Evolutionary conservation across 1,140 invertebrate species (phyloP), one percentile per base, ranked within the genome.

Genomic region (Nasonia longicornis): DNA sequence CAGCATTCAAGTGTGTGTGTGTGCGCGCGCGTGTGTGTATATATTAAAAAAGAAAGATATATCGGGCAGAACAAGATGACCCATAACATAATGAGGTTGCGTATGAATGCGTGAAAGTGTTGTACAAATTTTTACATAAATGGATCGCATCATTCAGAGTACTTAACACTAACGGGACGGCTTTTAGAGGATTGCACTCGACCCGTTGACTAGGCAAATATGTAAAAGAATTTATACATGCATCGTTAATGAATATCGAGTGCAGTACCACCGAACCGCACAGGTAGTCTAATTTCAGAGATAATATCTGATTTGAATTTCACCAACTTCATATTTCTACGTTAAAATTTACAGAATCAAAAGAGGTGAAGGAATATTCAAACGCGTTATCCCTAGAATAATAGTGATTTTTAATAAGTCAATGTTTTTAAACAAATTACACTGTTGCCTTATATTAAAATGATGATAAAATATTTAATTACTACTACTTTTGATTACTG

Each of bases 181-280:
- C 52, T 29, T 77, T 79, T 81, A 85, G 58, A 82, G 75, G 79
- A 87, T 84, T 86, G 83, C 82, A 85, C 83, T 72, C 83, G 81
- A 81, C 79, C 84, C 86, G 82, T 87, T 88, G 86, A 87, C 87
- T 88, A 87, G 87, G 83, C 84, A 77, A 85, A 84, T 86, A 81
- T 75, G 45, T 71, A 81, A 81, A 48, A 82, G 76, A 79, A 85
- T 76, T 26, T 31, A 64, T 77, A 81, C 29, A 84, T 83, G 83
- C 63, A 84, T 85, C 77, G 71, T 85, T 66, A 75, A 77, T 77
- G 76, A 81, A 82, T 84, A 81, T 86, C 79, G 73, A 83, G 77
- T 81, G 79, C 84, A 84, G 71, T 79, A 72, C 84, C 42, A 82
- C 48, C 64, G 74, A 85, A 85, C 45, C 52, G 38, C 66, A 82